These are phyloP conservation scores for Chiridota heheva DNA, from an alignment of 35 echinoderm and acorn worm genomes.

Conservation along the genomic window DNA sequence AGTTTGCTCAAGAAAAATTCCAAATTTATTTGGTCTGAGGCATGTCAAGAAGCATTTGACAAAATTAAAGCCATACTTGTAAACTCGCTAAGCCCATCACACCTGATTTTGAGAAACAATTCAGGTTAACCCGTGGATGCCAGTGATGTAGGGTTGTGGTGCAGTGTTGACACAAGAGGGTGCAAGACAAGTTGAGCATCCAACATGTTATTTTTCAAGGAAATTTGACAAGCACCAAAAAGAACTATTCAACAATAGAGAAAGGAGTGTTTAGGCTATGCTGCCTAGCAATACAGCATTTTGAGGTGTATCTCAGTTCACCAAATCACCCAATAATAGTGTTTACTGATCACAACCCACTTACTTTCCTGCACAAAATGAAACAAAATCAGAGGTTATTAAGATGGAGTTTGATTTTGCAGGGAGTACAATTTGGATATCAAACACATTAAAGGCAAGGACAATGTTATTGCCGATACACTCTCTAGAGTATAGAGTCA, in stretches of 20 bases:
- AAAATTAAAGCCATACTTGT: constrained; percentile 31
- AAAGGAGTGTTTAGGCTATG: constrained; percentile 46
- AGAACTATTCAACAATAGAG: constrained; percentile 59
- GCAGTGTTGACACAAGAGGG: constrained; percentile 57
- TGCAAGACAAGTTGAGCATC: constrained; percentile 42
- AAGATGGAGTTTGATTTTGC: constrained; percentile 31
- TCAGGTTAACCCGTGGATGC: constrained; percentile 56
- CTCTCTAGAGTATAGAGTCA: constrained; percentile 19
- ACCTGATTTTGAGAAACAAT: constrained; percentile 43
- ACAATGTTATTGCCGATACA: constrained; percentile 33
- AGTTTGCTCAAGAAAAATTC: constrained; percentile 15
- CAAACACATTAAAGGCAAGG: constrained; percentile 15
- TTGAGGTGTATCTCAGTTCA: constrained; percentile 26
- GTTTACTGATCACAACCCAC: too few relatives aligned
- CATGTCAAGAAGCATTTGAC: not conserved
- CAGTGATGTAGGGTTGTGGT: constrained; percentile 61
- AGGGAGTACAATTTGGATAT: constrained; percentile 8
- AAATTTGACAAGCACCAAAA: constrained; percentile 64
- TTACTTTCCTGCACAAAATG: not conserved
- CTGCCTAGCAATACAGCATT: constrained; percentile 38
- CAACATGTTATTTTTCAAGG: constrained; percentile 72
- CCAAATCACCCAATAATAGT: not conserved
- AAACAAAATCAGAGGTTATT: too few relatives aligned
- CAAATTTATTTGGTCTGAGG: constrained; percentile 31
- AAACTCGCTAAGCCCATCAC: constrained; percentile 30